Conservation (phyloP, 2,888 invertebrate genomes). For the Sesia apiformis region DNA sequence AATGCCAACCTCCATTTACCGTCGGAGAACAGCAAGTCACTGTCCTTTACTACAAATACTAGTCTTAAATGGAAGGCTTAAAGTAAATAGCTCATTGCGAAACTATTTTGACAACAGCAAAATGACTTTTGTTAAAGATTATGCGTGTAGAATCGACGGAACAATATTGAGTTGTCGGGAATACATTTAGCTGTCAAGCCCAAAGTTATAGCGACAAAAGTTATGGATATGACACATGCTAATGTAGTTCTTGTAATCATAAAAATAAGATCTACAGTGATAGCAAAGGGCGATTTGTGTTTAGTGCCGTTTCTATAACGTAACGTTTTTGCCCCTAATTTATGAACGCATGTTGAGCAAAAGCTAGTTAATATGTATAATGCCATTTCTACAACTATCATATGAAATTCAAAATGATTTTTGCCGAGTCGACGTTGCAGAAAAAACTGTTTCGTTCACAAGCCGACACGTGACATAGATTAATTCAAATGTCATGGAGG, state of each 20-base stretch:
- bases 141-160: conserved; percentile 9
- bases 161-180: conserved; percentile 19
- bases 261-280: background rate
- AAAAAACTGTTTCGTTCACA: too few species aligned
- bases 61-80: too few species aligned
- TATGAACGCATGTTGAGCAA: background rate
- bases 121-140: conserved; percentile 6
- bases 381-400: background rate
- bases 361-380: background rate
- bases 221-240: background rate
- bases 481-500: too few species aligned
- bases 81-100: too few species aligned
- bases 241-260: background rate
- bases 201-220: conserved; percentile 9
- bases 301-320: background rate
- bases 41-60: too few species aligned
- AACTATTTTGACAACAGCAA: too few species aligned
- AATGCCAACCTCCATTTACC: too few species aligned
- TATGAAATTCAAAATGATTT: too few species aligned
- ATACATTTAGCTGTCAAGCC: conserved; percentile 17
- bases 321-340: background rate
- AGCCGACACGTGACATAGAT: too few species aligned
- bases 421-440: too few species aligned
- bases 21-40: too few species aligned
- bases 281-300: background rate